Conservation (phyloP, 2,888 invertebrate genomes). For the Drosophila borealis region DNA sequence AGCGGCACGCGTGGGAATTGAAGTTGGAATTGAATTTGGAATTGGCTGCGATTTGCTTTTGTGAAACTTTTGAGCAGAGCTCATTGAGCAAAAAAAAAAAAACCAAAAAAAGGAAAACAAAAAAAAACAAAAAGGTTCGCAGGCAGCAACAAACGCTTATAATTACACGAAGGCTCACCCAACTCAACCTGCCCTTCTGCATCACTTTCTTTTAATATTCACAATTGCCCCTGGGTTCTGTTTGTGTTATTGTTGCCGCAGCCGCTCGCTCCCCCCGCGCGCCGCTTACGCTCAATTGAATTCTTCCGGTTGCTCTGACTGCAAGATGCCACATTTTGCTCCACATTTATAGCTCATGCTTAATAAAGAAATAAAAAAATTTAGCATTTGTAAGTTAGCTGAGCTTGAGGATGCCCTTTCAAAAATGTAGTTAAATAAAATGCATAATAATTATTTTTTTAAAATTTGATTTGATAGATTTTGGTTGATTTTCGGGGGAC, state of each 20-base stretch:
- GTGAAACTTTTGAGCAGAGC: slow-evolving; percentile 38
- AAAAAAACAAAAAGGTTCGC: slow-evolving; percentile 20
- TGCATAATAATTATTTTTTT: not conserved
- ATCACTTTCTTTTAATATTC: slow-evolving; percentile 62
- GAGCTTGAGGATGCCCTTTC: slow-evolving; percentile 1
- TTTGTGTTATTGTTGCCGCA: slow-evolving; percentile 17
- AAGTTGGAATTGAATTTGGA: slow-evolving; percentile 51
- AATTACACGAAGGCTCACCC: slow-evolving; percentile 39
- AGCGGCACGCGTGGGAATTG: slow-evolving; percentile 74
- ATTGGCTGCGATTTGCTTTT: slow-evolving; percentile 60
- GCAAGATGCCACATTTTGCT: slow-evolving; percentile 58
- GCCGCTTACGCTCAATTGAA: slow-evolving; percentile 73
- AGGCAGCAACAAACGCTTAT: slow-evolving; percentile 48
- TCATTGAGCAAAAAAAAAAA: slow-evolving; percentile 8
- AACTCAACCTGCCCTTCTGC: slow-evolving; percentile 5
- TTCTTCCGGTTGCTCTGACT: slow-evolving; percentile 66
- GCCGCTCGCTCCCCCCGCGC: not conserved
- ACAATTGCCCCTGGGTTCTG: slow-evolving; percentile 48
- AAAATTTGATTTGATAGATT: too few species aligned
- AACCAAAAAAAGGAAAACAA: not conserved
- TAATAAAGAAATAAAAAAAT: slow-evolving; percentile 67
- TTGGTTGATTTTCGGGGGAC: too few species aligned
- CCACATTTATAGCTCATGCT: slow-evolving; percentile 72
- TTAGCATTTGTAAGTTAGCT: not conserved
- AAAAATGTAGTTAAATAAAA: not conserved